Evolutionary conservation across 1,140 invertebrate genomes (phyloP).

Genomic region (Megalopta genalis): DNA sequence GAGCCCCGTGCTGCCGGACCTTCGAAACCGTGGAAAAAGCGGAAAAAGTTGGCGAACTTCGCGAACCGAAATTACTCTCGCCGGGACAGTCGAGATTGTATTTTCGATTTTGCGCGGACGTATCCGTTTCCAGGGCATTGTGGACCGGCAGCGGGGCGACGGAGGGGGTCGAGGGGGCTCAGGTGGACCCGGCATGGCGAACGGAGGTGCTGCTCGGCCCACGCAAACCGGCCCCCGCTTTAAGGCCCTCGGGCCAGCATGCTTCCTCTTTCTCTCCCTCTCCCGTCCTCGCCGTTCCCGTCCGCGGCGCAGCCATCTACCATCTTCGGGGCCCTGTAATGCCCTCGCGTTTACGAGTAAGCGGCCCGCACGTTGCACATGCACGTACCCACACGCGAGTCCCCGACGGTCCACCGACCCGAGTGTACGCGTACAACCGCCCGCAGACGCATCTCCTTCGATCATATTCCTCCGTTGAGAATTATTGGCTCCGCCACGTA

Average conservation of each 20-base stretch:
- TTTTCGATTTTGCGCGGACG: too few relatives aligned
- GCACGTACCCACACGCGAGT: slow-evolving; percentile 11
- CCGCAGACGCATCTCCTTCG: slow-evolving; percentile 69
- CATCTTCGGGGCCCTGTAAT: slow-evolving; percentile 68
- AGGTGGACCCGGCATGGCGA: slow-evolving; percentile 62
- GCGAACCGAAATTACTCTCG: too few relatives aligned
- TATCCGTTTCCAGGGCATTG: neutral
- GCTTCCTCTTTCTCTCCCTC: slow-evolving; percentile 50
- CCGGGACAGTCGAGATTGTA: too few relatives aligned
- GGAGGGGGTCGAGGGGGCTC: slow-evolving; percentile 30
- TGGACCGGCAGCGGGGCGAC: neutral
- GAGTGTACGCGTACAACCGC: slow-evolving; percentile 45
- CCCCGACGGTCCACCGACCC: slow-evolving; percentile 25
- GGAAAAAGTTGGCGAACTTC: too few relatives aligned
- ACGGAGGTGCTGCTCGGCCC: slow-evolving; percentile 69
- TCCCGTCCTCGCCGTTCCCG: slow-evolving; percentile 25
- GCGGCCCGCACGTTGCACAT: slow-evolving; percentile 45
- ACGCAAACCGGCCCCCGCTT: slow-evolving; percentile 69
- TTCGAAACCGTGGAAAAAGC: too few relatives aligned
- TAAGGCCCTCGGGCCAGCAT: slow-evolving; percentile 52
- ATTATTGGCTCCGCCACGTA: slow-evolving; percentile 68
- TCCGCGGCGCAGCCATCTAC: slow-evolving; percentile 45
- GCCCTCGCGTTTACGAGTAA: slow-evolving; percentile 69
- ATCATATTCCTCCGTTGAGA: slow-evolving; percentile 68
- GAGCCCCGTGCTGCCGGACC: too few relatives aligned